Evolutionary conservation across 2,888 invertebrate species (phyloP).

Genomic region (Leucophenga montana): DNA sequence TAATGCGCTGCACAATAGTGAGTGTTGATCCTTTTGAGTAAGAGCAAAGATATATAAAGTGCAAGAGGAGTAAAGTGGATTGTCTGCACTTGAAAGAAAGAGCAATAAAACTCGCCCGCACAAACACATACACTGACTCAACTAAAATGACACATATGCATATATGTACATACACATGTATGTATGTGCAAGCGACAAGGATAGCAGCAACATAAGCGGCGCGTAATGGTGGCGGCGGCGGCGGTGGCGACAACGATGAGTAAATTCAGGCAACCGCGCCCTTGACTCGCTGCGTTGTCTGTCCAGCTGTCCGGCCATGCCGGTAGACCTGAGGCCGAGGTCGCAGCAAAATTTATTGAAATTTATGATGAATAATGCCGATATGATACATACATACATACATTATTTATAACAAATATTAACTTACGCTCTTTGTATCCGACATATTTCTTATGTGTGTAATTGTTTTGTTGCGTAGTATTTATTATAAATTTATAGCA

Average conservation of each 20-base stretch:
- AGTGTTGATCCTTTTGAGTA: too few relatives aligned
- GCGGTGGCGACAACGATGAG: neutral
- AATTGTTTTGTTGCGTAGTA: too few relatives aligned
- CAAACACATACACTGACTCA: constrained; percentile 35
- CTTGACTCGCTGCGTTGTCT: neutral
- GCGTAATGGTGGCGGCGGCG: neutral
- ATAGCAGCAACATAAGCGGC: constrained; percentile 41
- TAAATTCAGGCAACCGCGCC: constrained; percentile 14
- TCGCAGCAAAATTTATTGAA: neutral
- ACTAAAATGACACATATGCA: too few relatives aligned
- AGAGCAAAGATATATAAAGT: too few relatives aligned
- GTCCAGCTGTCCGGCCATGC: too few relatives aligned
- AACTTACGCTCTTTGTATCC: constrained; percentile 70
- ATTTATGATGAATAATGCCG: constrained; percentile 5
- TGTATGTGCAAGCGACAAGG: constrained; percentile 38
- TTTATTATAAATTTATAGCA: too few relatives aligned
- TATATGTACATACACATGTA: neutral
- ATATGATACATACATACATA: neutral
- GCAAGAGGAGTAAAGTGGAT: too few relatives aligned
- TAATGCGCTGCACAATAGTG: too few relatives aligned
- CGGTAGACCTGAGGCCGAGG: neutral
- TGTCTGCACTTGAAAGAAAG: too few relatives aligned
- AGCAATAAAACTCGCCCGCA: neutral
- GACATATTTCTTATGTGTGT: constrained; percentile 54
- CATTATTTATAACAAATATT: constrained; percentile 27